These are phyloP conservation scores for Epistrophe grossulariae DNA, from an alignment of 2,888 invertebrate genomes.

Conservation along the genomic window DNA sequence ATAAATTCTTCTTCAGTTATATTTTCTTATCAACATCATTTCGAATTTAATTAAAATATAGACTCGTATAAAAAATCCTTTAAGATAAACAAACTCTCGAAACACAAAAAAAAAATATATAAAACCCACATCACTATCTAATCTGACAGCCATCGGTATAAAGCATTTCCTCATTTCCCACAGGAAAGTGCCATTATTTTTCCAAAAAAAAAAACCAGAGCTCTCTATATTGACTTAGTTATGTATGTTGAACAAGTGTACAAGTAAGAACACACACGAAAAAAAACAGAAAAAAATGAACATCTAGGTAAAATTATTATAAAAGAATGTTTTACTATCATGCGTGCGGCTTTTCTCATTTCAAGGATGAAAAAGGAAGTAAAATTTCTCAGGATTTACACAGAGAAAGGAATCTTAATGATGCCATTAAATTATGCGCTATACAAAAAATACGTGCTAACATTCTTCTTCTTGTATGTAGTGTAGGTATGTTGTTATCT, in stretches of 20 bases:
- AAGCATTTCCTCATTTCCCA: constrained; percentile 21
- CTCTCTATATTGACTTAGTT: neutral
- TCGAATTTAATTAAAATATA: constrained; percentile 1
- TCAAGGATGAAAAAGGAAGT: constrained; percentile 31
- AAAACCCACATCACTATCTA: constrained; percentile 23
- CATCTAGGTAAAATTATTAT: constrained; percentile 32
- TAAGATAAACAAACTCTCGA: neutral
- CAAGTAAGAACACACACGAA: neutral
- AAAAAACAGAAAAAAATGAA: neutral
- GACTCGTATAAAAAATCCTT: neutral
- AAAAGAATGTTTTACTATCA: constrained; percentile 35
- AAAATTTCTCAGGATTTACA: constrained; percentile 32
- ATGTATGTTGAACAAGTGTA: neutral
- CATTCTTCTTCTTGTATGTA: neutral
- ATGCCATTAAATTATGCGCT: constrained; percentile 65
- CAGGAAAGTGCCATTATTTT: constrained; percentile 21
- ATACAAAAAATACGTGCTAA: constrained; percentile 13
- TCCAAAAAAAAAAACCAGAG: neutral
- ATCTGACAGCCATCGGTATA: constrained; percentile 25
- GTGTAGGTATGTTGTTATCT: neutral
- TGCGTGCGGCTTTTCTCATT: constrained; percentile 37
- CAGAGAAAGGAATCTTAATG: constrained; percentile 64
- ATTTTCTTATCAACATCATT: neutral
- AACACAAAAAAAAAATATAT: neutral
- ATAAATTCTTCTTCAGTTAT: neutral